phyloP scores from a whole-genome alignment of 2,113 vertebrate genomes.

The Mustela lutreola region DNA sequence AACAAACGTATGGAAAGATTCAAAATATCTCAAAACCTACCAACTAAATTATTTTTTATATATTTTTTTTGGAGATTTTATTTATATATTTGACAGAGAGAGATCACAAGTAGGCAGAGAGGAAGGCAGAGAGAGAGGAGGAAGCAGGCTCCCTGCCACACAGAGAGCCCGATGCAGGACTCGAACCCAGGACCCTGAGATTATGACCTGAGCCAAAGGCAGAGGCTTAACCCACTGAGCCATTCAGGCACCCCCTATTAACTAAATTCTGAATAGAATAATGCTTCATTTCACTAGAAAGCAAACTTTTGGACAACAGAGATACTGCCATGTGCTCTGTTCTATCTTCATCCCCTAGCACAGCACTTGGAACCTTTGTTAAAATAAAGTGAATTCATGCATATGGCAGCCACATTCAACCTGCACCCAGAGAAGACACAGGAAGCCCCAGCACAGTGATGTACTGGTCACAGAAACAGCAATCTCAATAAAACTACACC shows the following conservation, averaged over 20 bases:
- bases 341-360: neutral
- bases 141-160: no score
- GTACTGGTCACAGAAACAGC: neutral
- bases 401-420: neutral
- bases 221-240: no score
- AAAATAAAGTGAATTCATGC: neutral
- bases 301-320: neutral
- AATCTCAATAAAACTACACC: neutral
- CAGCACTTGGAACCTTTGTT: neutral
- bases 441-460: neutral
- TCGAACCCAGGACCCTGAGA: no score
- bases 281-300: neutral
- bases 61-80: no score
- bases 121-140: no score
- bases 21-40: neutral
- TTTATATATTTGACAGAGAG: no score
- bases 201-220: no score
- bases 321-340: neutral
- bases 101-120: no score
- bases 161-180: no score
- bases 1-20: neutral
- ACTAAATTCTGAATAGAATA: conserved; percentile 38
- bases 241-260: neutral
- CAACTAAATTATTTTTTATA: conserved; percentile 7
- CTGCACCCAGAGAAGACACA: neutral